A percentile compares a stretch with the other conserved stretches of the same genome.
These are phyloP conservation scores for Ephialtes manifestator DNA, from an alignment of 2,888 invertebrate species.

Conservation along the genomic window DNA sequence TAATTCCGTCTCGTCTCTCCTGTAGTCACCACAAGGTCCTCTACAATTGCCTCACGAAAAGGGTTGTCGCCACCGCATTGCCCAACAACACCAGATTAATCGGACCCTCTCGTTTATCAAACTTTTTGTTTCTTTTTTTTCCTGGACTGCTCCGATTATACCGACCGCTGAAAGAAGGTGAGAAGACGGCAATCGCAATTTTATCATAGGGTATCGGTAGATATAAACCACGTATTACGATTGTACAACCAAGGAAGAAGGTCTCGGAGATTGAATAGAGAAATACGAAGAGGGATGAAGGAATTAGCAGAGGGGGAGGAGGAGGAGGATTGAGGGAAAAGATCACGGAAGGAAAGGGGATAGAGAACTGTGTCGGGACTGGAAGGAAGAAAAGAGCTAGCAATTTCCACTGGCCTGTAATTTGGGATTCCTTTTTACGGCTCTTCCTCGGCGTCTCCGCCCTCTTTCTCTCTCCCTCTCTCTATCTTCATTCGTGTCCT, in stretches of 20 bases:
- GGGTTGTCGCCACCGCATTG: slow-evolving; percentile 6
- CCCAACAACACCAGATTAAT: neutral
- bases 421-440: slow-evolving; percentile 73
- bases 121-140: neutral
- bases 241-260: neutral
- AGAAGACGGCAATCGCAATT: neutral
- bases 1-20: slow-evolving; percentile 73
- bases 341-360: slow-evolving; percentile 1
- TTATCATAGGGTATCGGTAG: slow-evolving; percentile 23
- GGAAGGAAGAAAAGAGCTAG: slow-evolving; percentile 71
- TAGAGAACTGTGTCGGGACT: slow-evolving; percentile 39
- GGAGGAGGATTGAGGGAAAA: slow-evolving; percentile 3
- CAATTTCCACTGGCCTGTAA: slow-evolving; percentile 75
- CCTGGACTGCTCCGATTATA: neutral
- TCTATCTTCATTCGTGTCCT: slow-evolving; percentile 29
- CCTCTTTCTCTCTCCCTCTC: slow-evolving; percentile 48
- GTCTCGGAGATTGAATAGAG: slow-evolving; percentile 14
- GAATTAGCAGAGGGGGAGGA: neutral
- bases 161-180: neutral
- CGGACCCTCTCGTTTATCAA: neutral
- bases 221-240: slow-evolving; percentile 2
- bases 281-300: neutral
- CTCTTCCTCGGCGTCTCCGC: slow-evolving; percentile 69
- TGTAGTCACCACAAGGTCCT: slow-evolving; percentile 51
- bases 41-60: slow-evolving; percentile 3